Evolutionary conservation across 2,888 invertebrate genomes (phyloP).

Genomic region (Drosophila borborema): DNA sequence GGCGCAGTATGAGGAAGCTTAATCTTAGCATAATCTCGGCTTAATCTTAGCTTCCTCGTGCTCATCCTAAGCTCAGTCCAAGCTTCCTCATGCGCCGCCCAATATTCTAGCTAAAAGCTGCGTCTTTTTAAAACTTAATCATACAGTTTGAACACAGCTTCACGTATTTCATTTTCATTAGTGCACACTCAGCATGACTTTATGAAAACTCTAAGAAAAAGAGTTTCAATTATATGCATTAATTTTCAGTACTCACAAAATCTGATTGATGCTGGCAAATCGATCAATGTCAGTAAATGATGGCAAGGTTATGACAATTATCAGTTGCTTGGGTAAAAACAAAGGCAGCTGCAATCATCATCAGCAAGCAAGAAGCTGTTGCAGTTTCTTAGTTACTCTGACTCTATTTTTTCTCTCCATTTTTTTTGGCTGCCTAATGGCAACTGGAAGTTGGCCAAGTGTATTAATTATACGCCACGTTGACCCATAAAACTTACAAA

Average conservation of each 20-base stretch:
- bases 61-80: neutral
- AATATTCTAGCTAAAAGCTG: neutral
- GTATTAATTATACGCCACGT: slow-evolving; percentile 78
- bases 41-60: neutral
- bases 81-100: neutral
- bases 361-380: slow-evolving; percentile 35
- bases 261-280: slow-evolving; percentile 66
- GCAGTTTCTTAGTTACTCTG: neutral
- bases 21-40: too few relatives aligned
- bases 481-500: slow-evolving; percentile 71
- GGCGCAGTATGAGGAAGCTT: neutral
- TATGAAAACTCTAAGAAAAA: slow-evolving; percentile 34
- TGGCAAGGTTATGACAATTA: slow-evolving; percentile 79
- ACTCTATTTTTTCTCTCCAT: neutral
- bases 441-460: slow-evolving; percentile 78
- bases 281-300: slow-evolving; percentile 79
- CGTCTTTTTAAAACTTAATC: neutral
- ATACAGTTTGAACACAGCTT: neutral
- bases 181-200: slow-evolving; percentile 64
- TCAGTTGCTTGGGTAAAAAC: slow-evolving; percentile 47
- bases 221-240: slow-evolving; percentile 65
- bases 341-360: slow-evolving; percentile 43
- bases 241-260: slow-evolving; percentile 21
- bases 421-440: slow-evolving; percentile 60
- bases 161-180: neutral